Percentiles rank a stretch among this genome's conserved stretches.
Conservation (phyloP, 37 sponge, comb jelly and placozoan species). For the Aplysina aerophoba region DNA sequence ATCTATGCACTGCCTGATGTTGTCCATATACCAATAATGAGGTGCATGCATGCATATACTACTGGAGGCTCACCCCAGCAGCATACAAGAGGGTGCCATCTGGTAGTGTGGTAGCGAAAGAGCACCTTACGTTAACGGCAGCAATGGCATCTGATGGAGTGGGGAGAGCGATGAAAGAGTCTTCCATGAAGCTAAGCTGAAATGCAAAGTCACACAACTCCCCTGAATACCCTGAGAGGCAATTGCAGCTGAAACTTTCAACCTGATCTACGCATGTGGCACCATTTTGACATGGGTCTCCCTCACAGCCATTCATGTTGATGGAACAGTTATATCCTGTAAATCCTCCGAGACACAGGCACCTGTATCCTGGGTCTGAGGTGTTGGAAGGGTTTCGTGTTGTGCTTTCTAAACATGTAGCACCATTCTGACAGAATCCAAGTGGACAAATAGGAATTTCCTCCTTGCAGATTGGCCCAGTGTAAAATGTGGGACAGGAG, state of each 20-base stretch:
- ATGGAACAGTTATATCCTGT: conserved; percentile 32
- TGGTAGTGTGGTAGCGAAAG: conserved; percentile 12
- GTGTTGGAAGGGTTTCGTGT: background rate
- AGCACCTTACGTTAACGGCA: background rate
- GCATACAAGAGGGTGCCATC: background rate
- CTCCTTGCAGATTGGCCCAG: background rate
- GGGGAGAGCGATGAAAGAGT: conserved; percentile 12
- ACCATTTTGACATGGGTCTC: conserved; percentile 47
- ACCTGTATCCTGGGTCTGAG: conserved; percentile 14
- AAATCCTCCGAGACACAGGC: conserved; percentile 11
- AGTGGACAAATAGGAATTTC: conserved; percentile 19
- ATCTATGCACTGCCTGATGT: no score
- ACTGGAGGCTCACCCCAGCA: conserved; percentile 14
- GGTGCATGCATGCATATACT: background rate
- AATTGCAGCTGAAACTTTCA: conserved; percentile 46
- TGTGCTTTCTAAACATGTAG: conserved; percentile 13
- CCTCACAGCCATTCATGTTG: conserved; percentile 48
- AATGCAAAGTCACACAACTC: conserved; percentile 30
- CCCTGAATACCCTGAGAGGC: conserved; percentile 60
- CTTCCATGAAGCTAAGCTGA: conserved; percentile 19
- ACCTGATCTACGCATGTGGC: conserved; percentile 58
- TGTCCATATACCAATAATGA: background rate
- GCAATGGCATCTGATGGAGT: background rate
- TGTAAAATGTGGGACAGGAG: conserved; percentile 25
- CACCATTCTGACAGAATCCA: conserved; percentile 29